Evolutionary conservation across 2,888 invertebrate genomes (phyloP), one percentile per base, ranked within the genome.

Genomic region (Acanthacorydalis orientalis): DNA sequence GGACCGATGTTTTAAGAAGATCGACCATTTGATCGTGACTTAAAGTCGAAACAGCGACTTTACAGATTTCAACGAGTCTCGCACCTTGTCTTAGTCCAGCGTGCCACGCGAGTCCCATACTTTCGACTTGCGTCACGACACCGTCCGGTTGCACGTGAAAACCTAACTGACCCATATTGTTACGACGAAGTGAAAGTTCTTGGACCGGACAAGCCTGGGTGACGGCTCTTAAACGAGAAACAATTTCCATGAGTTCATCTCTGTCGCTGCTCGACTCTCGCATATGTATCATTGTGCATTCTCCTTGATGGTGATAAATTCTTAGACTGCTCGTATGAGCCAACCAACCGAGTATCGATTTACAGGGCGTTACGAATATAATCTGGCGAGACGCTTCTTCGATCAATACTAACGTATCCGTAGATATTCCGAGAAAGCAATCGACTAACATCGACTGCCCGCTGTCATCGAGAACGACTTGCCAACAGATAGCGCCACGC

Each of bases 1-100:
- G 82, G 51, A 82, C 79, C 6, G 90, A 89, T 1, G 90, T 92
- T 68, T 91, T 86, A 50, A 95, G 69, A 54, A 92, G 69, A 65
- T 92, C 92, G 33, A 92, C 88, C 79, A 93, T 89, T 65, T 90
- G 87, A 61, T 91, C 90, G 66, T 92, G 89, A 33, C 81, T 83
- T 52, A 93, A 68, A 1, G 91, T 91, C 4, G 87, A 83, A 31
- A 91, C 87, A 32, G 90, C 88, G 16, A 90, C 83, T 63, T 87
- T 85, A 59, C 88, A 88, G 56, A 89, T 87, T 67, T 96, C 93
- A 2, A 95, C 88, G 52, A 96, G 73, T 12, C 93, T 75, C 45
- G 87, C 87, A 50, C 91, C 91, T 62, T 89, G 88, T 43, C 87
- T 69, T 43, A 96, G 72, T n/a, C 93, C 95, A 2, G 89, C 86